Conservation (phyloP, 2,888 invertebrate genomes). For the Cephus runcator region DNA sequence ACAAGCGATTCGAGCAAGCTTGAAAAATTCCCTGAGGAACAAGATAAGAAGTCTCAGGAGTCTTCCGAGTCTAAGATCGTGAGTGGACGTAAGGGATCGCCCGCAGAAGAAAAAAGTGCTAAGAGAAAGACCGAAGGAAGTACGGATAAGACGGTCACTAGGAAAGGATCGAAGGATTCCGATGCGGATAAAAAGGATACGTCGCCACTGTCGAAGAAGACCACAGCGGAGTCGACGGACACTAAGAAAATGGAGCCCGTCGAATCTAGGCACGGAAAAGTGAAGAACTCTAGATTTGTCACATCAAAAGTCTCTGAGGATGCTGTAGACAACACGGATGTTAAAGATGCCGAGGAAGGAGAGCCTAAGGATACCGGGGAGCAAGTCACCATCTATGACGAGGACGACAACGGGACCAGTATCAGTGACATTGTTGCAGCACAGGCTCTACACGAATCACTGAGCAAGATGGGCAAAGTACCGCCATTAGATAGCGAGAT, state of each 20-base stretch:
- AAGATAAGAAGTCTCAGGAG: neutral
- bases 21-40: neutral
- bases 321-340: slow-evolving; percentile 36
- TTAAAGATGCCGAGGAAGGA: slow-evolving; percentile 36
- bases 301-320: slow-evolving; percentile 56
- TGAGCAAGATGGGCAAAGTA: slow-evolving; percentile 61
- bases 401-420: slow-evolving; percentile 60
- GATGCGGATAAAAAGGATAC: neutral
- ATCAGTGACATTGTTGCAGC: slow-evolving; percentile 63
- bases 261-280: neutral
- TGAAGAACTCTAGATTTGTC: slow-evolving; percentile 57
- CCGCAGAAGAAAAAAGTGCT: neutral
- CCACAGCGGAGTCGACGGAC: neutral
- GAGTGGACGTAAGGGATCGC: neutral
- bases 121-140: neutral
- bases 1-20: neutral
- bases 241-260: neutral
- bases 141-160: neutral
- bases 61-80: neutral
- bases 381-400: slow-evolving; percentile 54
- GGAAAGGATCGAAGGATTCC: neutral
- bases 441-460: slow-evolving; percentile 61
- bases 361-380: slow-evolving; percentile 2
- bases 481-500: slow-evolving; percentile 46
- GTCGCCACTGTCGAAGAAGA: neutral